Conservation (phyloP, 2,888 invertebrate species). For the Latheticus oryzae region DNA sequence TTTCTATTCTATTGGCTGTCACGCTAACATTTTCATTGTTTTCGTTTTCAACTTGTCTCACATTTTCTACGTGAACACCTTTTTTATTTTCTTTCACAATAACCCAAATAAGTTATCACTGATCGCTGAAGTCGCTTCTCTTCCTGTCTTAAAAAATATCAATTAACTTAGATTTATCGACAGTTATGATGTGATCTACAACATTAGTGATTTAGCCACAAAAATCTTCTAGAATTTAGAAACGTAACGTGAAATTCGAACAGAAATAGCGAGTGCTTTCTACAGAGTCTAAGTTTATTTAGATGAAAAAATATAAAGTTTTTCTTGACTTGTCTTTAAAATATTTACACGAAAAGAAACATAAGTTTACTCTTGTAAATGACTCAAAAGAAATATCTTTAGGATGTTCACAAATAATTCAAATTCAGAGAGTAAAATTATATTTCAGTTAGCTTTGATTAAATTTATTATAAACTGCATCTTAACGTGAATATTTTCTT, state of each 20-base stretch:
- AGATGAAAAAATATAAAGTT: too few species aligned
- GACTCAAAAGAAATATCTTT: too few species aligned
- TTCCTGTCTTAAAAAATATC: constrained; percentile 1
- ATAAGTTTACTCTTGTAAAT: too few species aligned
- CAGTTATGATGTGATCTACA: constrained; percentile 9
- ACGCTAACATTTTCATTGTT: constrained; percentile 8
- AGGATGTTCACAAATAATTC: constrained; percentile 1
- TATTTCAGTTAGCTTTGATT: constrained; percentile 1
- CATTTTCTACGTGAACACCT: background rate
- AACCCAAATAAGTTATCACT: constrained; percentile 2
- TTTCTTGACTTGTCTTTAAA: too few species aligned
- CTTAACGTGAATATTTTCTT: constrained; percentile 7
- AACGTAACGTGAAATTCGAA: too few species aligned
- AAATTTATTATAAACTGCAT: constrained; percentile 8
- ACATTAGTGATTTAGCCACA: too few species aligned
- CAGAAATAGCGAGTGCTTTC: too few species aligned
- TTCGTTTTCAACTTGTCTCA: constrained; percentile 8
- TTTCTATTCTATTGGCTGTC: background rate
- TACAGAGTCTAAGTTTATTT: too few species aligned
- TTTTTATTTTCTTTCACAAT: constrained; percentile 7
- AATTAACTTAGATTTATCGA: constrained; percentile 12
- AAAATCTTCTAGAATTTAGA: too few species aligned
- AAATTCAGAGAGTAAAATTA: constrained; percentile 4
- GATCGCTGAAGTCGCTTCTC: background rate
- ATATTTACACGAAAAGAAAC: too few species aligned